These are phyloP conservation scores for Drosophila persimilis DNA, from an alignment of 1,140 invertebrate genomes.

Conservation along the genomic window DNA sequence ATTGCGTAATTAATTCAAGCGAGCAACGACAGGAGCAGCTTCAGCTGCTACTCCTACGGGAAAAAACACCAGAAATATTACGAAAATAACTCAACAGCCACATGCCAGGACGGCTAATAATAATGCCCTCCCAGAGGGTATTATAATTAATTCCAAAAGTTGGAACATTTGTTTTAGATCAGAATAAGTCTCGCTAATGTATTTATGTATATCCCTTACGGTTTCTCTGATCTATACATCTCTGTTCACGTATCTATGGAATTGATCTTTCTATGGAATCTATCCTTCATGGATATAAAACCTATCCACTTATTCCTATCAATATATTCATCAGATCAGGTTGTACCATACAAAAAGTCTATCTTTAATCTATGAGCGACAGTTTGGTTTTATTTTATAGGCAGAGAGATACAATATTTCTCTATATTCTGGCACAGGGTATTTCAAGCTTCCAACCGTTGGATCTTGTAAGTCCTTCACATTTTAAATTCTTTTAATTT, in stretches of 20 bases:
- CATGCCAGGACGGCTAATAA: not conserved
- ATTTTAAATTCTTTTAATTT: conserved; percentile 22
- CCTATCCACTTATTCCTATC: too few species aligned
- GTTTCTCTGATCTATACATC: too few species aligned
- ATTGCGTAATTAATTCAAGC: conserved; percentile 57
- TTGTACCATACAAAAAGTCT: too few species aligned
- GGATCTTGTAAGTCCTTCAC: not conserved
- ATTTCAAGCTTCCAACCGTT: not conserved
- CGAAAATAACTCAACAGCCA: conserved; percentile 40
- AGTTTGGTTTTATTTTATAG: too few species aligned
- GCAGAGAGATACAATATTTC: too few species aligned
- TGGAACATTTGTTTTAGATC: not conserved
- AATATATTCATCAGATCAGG: too few species aligned
- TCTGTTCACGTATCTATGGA: too few species aligned
- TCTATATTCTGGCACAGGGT: not conserved
- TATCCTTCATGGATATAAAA: too few species aligned
- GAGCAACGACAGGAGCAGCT: conserved; percentile 12
- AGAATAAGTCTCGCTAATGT: too few species aligned
- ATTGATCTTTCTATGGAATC: too few species aligned
- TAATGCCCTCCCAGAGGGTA: conserved; percentile 7
- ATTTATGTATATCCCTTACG: too few species aligned
- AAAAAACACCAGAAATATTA: conserved; percentile 3
- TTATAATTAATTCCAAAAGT: conserved; percentile 7
- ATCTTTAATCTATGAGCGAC: too few species aligned
- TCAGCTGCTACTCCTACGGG: not conserved